These are phyloP conservation scores for Torymus texanus DNA, from an alignment of 2,888 invertebrate genomes.

Conservation along the genomic window DNA sequence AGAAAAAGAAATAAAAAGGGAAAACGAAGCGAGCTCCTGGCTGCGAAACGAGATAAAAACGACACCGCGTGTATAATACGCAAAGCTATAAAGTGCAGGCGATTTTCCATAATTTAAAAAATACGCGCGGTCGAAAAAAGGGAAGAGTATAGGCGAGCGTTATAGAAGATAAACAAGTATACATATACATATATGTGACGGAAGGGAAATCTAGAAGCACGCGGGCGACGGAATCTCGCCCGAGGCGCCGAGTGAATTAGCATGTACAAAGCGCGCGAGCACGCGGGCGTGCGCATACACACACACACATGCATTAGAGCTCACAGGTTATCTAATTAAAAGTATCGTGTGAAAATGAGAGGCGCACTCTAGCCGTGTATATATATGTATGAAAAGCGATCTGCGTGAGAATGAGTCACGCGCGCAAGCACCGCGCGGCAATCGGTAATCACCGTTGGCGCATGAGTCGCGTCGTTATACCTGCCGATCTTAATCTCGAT, in stretches of 20 bases:
- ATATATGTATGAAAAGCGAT: slow-evolving; percentile 51
- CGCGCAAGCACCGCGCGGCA: slow-evolving; percentile 42
- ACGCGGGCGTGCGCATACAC: neutral
- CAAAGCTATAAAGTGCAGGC: neutral
- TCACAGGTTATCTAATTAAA: slow-evolving; percentile 52
- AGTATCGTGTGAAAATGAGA: slow-evolving; percentile 53
- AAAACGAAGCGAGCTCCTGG: slow-evolving; percentile 4
- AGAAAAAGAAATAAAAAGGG: neutral
- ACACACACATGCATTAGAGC: neutral
- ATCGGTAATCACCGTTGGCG: slow-evolving; percentile 57
- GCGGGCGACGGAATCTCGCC: slow-evolving; percentile 17
- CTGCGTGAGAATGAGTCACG: slow-evolving; percentile 59
- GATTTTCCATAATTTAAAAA: neutral
- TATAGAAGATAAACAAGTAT: neutral
- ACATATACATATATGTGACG: neutral
- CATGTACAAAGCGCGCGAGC: slow-evolving; percentile 16
- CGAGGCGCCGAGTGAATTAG: slow-evolving; percentile 23
- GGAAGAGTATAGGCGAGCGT: neutral
- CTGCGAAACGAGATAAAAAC: neutral
- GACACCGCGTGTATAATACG: too few species aligned
- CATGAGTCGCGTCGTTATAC: slow-evolving; percentile 45
- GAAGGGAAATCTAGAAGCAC: neutral
- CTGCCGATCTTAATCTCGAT: slow-evolving; percentile 55
- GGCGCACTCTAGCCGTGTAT: neutral
- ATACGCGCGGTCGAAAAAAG: neutral